Base-by-base conservation (phyloP, 2,113 vertebrate genomes). In the Aleadryas rufinucha region DNA sequence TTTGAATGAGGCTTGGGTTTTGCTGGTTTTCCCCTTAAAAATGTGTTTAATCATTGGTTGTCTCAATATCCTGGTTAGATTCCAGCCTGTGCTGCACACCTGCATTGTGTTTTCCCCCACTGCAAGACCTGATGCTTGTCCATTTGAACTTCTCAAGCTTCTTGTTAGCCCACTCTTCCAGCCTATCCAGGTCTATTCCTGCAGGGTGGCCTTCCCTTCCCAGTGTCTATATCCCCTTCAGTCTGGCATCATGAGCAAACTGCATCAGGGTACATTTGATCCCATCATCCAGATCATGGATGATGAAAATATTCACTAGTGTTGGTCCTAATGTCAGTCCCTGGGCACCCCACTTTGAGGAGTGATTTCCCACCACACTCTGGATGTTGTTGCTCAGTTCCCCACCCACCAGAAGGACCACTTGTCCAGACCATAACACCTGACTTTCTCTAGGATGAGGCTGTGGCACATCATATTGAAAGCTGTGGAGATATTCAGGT, bases 391-490 rank as follows among this genome's bases (percentile, higher is more conserved):
- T 63, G 33, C 7, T 21, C 45, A 12, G 16, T 37, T 74, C 41
- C 44, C 17, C 12, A 13, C 37, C 10, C 24, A 27, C 14, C 12
- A 9, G 18, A 23, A 13, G n/a, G 16, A 49, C 27, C 13, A 13
- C 12, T 66, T 72, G 5, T 30, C 17, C 35, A 30, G 44, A 52
- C 16, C 2, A 1, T 26, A 50, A 13, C 4, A 1, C 23, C n/a
- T 69, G 42, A 27, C 24, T 57, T 35, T 57, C 37, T 39, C 7
- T 31, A 24, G 44, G 28, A 13, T 27, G 31, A 37, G 18, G 16
- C 41, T 33, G 2, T 50, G 37, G 28, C 14, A 8, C 31, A 19
- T 13, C 1, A 2, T n/a, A 16, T 31, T 0, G 0, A 50, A 44
- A 57, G 37, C 49, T 1, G 3, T 79, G 37, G 44, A 81, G 31